Base-by-base conservation (phyloP, 37 sponge, comb jelly and placozoan species). In the Beroe ovata region DNA sequence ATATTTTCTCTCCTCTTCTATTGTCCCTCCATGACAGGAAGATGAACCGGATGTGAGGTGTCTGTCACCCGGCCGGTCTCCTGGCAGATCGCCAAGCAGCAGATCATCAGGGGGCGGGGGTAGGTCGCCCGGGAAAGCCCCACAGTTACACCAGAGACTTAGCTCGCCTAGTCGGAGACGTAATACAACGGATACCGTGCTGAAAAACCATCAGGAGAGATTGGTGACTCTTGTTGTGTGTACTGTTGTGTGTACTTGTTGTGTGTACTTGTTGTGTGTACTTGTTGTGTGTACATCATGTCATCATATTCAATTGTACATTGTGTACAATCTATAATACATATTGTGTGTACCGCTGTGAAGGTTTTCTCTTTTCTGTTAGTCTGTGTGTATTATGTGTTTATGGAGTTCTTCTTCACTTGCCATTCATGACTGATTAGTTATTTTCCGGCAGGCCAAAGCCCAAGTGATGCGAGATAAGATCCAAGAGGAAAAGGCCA, bases 61-160 rank as follows among this genome's bases (percentile, higher is more conserved):
- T 26, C 22, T 77, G 28, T 77, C 84, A 14, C 84, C 84, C 0
- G 84, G 84, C 38, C 84, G 84, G 1, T 77, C 84, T 19, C 84
- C 84, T 1, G 84, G 84, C 28, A 11, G 84, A 1, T 77, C 84
- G 4, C 84, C 84, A 3, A 77, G 28, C 38, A 42, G 54, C 38
- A 33, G 84, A 26, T 71, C 89, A 41, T 59, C 89, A 77, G 88
- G 60, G 25, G 88, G 91, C 29, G 88, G 42, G 30, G 72, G 59
- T 26, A 81, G 89, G 39, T 90, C 92, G 19, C 92, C 92, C 11
- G 91, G 89, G 33, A 66, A 92, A 23, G 93, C 91, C 64, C 89
- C 91, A 22, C 93, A 94, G 60, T 90, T 95, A 0, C 96, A 95
- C 60, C 96, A 94, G 90, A 81, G 93, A 0, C 93, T 95, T 33